These are phyloP conservation scores for Limnodromus scolopaceus DNA, from an alignment of 2,797 vertebrate genomes.

Conservation along the genomic window DNA sequence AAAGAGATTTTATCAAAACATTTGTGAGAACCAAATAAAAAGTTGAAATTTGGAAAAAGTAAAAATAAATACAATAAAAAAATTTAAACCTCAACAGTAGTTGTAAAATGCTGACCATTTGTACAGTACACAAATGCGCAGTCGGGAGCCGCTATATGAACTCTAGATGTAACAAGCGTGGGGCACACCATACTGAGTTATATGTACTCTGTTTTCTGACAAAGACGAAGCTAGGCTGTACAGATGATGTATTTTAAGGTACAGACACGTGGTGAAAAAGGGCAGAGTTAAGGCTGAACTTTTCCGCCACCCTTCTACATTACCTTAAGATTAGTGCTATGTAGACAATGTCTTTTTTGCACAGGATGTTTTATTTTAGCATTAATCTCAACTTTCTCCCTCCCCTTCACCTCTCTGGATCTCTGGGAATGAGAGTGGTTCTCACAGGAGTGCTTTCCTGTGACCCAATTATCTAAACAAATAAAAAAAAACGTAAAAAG, in stretches of 20 bases:
- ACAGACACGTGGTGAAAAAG: neutral
- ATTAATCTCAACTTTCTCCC: conserved; percentile 48
- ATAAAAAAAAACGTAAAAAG: conserved; percentile 43
- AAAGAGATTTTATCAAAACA: neutral
- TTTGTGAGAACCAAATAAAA: conserved; percentile 25
- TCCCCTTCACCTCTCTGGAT: conserved; percentile 46
- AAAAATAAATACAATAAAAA: neutral
- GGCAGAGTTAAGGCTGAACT: conserved; percentile 35
- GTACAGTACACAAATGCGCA: neutral
- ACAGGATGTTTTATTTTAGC: conserved; percentile 68
- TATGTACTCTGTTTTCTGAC: neutral
- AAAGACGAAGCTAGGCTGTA: neutral
- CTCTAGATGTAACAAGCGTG: neutral
- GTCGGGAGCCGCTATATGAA: neutral
- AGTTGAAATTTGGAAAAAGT: neutral
- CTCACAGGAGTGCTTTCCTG: conserved; percentile 71
- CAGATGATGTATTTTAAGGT: conserved; percentile 37
- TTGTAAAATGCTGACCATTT: neutral
- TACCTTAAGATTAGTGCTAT: conserved; percentile 1
- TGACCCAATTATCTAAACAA: conserved; percentile 71
- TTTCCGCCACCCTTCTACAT: conserved; percentile 13
- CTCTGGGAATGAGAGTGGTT: conserved; percentile 66
- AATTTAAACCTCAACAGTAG: neutral
- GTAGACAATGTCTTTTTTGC: conserved; percentile 7
- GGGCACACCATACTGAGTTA: neutral